Evolutionary conservation across 2,888 invertebrate genomes (phyloP).

Genomic region (Lycaena phlaeas): DNA sequence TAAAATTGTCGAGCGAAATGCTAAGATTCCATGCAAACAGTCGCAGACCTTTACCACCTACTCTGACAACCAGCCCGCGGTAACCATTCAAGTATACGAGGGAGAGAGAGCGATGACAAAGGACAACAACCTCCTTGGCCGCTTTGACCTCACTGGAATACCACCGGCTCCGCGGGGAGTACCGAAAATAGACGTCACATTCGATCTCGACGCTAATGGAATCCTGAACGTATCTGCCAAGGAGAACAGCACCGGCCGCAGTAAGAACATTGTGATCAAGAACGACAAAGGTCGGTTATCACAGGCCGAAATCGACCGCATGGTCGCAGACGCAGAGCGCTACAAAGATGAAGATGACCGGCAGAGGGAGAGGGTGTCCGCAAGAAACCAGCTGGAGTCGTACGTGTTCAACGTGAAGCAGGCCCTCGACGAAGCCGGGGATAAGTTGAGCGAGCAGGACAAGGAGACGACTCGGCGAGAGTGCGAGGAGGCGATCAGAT

Average conservation of each 20-base stretch:
- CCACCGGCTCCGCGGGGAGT: slow-evolving; percentile 80
- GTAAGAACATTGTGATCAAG: slow-evolving; percentile 81
- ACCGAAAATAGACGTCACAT: slow-evolving; percentile 80
- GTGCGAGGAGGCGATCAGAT: slow-evolving; percentile 76
- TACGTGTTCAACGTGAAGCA: slow-evolving; percentile 82
- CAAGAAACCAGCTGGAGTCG: slow-evolving; percentile 81
- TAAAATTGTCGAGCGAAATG: slow-evolving; percentile 81
- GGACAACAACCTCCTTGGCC: slow-evolving; percentile 80
- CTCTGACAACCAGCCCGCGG: slow-evolving; percentile 84
- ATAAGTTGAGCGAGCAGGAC: slow-evolving; percentile 76
- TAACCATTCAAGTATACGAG: slow-evolving; percentile 81
- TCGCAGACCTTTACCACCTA: slow-evolving; percentile 84
- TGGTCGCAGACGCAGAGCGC: slow-evolving; percentile 82
- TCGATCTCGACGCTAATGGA: slow-evolving; percentile 84
- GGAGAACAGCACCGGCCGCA: slow-evolving; percentile 76
- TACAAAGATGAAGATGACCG: slow-evolving; percentile 82
- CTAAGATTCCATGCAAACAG: slow-evolving; percentile 80
- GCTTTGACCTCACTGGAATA: slow-evolving; percentile 78
- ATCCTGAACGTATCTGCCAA: slow-evolving; percentile 89
- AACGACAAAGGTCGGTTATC: slow-evolving; percentile 87
- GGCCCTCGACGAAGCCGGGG: slow-evolving; percentile 75
- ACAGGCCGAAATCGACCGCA: slow-evolving; percentile 86
- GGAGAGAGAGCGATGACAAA: slow-evolving; percentile 86
- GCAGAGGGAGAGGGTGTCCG: slow-evolving; percentile 76
- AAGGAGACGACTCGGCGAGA: slow-evolving; percentile 67